These are phyloP conservation scores for Liposcelis brunnea DNA, from an alignment of 2,888 invertebrate genomes.

Conservation along the genomic window DNA sequence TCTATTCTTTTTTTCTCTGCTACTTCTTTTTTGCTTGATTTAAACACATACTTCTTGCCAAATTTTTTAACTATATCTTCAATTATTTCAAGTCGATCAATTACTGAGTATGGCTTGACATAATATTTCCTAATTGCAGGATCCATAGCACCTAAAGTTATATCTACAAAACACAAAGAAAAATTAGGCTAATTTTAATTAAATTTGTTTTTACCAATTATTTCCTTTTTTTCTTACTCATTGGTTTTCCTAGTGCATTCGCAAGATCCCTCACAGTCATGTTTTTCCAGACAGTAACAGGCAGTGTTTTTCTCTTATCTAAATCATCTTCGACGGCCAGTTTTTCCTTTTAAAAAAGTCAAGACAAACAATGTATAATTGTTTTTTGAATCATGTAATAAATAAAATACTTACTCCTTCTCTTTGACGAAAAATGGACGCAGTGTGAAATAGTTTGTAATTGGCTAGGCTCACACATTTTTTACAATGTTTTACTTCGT, in stretches of 20 bases:
- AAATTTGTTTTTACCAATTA: slow-evolving; percentile 9
- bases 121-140: slow-evolving; percentile 31
- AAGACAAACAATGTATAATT: no score
- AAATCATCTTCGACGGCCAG: no score
- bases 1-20: slow-evolving; percentile 20
- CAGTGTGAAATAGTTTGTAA: no score
- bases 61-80: slow-evolving; percentile 48
- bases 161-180: slow-evolving; percentile 43
- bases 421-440: no score
- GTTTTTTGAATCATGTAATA: no score
- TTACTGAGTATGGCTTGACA: slow-evolving; percentile 35
- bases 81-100: slow-evolving; percentile 46
- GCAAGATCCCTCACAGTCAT: slow-evolving; percentile 69
- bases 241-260: slow-evolving; percentile 37
- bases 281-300: slow-evolving; percentile 57
- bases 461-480: no score
- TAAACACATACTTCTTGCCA: slow-evolving; percentile 41
- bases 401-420: no score
- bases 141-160: slow-evolving; percentile 46
- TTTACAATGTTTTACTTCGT: no score
- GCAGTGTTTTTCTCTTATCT: slow-evolving; percentile 17
- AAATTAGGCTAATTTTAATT: not conserved
- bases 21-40: slow-evolving; percentile 25
- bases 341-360: no score
- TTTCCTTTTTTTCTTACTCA: no score